These are phyloP conservation scores for Prochilodus magdalenae DNA, from an alignment of 2,113 vertebrate genomes.

Conservation along the genomic window DNA sequence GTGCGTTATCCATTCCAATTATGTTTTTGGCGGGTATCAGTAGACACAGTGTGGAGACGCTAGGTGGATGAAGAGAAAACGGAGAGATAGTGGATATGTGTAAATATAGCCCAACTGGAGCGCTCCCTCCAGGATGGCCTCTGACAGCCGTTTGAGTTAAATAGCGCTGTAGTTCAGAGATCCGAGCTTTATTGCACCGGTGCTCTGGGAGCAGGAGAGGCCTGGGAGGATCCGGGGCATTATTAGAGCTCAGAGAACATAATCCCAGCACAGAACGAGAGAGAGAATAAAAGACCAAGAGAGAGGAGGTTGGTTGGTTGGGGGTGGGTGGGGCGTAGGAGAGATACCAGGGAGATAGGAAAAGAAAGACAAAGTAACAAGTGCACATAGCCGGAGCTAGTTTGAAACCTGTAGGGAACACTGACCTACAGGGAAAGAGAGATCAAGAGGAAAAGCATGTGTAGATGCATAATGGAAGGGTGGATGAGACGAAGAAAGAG, in stretches of 20 bases:
- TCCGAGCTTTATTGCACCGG: conserved; percentile 80
- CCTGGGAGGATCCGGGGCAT: conserved; percentile 78
- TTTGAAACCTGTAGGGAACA: background rate
- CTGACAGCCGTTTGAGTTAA: conserved; percentile 71
- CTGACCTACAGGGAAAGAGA: background rate
- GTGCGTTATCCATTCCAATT: too few species aligned
- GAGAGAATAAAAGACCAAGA: conserved; percentile 4
- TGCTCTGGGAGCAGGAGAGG: conserved; percentile 71
- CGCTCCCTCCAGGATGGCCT: conserved; percentile 61
- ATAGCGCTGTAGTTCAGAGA: conserved; percentile 72
- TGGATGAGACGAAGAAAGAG: background rate
- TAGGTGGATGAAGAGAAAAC: background rate
- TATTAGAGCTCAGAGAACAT: conserved; percentile 80
- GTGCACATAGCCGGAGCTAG: background rate
- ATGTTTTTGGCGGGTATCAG: background rate
- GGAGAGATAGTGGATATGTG: conserved; percentile 56
- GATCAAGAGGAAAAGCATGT: conserved; percentile 4
- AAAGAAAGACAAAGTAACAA: conserved; percentile 27
- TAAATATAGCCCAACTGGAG: conserved; percentile 76
- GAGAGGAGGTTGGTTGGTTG: too few species aligned
- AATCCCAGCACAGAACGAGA: conserved; percentile 70
- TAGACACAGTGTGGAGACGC: too few species aligned
- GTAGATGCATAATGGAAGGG: background rate
- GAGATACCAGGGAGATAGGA: background rate
- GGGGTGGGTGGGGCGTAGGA: too few species aligned